A percentile compares a stretch with the other conserved stretches of the same genome.
Evolutionary conservation across 2,888 invertebrate species (phyloP).

Genomic region (Nudaria mundana): DNA sequence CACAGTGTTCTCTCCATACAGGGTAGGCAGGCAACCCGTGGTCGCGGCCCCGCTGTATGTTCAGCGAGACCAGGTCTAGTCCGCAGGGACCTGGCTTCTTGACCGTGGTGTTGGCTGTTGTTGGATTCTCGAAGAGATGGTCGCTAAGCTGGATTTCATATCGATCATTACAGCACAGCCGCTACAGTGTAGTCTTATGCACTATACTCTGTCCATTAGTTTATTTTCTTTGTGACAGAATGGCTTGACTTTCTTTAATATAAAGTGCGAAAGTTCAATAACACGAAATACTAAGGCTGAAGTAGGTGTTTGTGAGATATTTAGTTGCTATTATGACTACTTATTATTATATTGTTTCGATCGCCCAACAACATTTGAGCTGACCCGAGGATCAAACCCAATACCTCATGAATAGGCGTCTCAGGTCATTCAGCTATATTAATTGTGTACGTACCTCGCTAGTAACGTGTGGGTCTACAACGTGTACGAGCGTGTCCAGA

Average conservation of each 20-base stretch:
- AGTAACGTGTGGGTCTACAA: conserved; percentile 83
- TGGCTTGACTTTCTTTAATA: no score
- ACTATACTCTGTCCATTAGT: no score
- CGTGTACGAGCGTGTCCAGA: conserved; percentile 83
- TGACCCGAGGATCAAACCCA: no score
- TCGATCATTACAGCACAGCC: not conserved
- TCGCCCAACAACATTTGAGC: no score
- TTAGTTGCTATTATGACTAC: no score
- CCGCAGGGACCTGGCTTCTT: conserved; percentile 79
- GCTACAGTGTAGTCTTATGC: not conserved
- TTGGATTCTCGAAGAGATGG: conserved; percentile 83
- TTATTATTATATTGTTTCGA: no score
- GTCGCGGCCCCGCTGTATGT: conserved; percentile 94
- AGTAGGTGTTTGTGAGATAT: no score
- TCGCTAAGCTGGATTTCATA: conserved; percentile 80
- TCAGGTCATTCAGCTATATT: no score
- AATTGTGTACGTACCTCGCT: conserved; percentile 82
- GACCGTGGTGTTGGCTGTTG: conserved; percentile 36
- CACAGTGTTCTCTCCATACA: conserved; percentile 89
- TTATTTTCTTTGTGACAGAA: no score
- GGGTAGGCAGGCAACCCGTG: conserved; percentile 92
- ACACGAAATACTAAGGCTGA: no score
- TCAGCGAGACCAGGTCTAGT: conserved; percentile 91
- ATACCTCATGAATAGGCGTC: no score
- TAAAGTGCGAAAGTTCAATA: no score